These are phyloP conservation scores for Tenrec ecaudatus DNA, from an alignment of 2,113 vertebrate species.

Conservation along the genomic window DNA sequence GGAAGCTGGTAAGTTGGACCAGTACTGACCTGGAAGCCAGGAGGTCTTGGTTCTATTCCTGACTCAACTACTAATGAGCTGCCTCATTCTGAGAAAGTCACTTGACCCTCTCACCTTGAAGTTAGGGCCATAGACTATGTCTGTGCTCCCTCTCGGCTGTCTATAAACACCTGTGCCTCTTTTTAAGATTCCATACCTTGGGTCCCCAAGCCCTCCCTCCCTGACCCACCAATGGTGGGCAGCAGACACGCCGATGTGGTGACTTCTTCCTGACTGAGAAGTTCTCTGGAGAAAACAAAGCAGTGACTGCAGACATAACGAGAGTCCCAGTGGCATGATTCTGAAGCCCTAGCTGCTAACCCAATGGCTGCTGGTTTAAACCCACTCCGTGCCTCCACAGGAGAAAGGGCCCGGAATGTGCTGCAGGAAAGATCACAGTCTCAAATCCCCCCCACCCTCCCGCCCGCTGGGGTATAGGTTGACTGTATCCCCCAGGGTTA, in stretches of 20 bases:
- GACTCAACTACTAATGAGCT: not conserved
- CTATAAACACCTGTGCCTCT: not conserved
- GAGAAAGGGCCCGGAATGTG: not conserved
- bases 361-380: not conserved
- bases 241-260: not conserved
- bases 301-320: not conserved
- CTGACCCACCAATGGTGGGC: not conserved
- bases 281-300: conserved; percentile 9
- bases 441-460: no score
- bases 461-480: not conserved
- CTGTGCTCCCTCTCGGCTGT: not conserved
- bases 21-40: not conserved
- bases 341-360: not conserved
- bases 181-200: not conserved
- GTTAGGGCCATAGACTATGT: no score
- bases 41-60: not conserved
- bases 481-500: not conserved
- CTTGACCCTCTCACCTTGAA: not conserved
- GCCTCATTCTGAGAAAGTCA: not conserved
- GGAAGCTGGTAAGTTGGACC: not conserved
- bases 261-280: not conserved
- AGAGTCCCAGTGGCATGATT: not conserved
- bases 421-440: not conserved
- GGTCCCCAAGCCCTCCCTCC: not conserved
- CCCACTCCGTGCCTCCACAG: not conserved